phyloP scores from a whole-genome alignment of 2,113 vertebrate genomes.

The Herpetotheres cachinnans region DNA sequence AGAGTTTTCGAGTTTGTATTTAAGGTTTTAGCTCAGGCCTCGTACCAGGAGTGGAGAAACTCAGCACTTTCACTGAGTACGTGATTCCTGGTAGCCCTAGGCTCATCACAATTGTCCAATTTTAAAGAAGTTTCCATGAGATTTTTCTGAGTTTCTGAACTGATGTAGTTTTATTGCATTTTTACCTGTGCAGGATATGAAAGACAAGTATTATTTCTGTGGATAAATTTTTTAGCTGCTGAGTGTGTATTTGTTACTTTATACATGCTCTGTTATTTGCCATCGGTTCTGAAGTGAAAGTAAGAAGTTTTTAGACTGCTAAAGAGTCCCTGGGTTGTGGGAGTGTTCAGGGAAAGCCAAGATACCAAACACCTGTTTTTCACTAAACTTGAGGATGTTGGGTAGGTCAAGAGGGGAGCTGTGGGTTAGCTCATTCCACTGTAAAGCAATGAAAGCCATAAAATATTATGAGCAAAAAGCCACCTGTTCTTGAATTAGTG shows the following conservation, averaged over 20 bases:
- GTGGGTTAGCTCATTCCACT: constrained; percentile 64
- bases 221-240: background rate
- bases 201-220: background rate
- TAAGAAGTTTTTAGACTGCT: background rate
- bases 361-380: constrained; percentile 63
- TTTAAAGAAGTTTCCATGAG: background rate
- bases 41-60: background rate
- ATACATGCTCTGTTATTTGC: background rate
- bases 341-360: background rate
- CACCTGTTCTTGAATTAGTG: constrained; percentile 64
- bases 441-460: constrained; percentile 65
- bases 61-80: background rate
- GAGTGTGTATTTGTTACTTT: background rate
- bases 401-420: constrained; percentile 57
- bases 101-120: background rate
- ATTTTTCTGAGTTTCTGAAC: background rate
- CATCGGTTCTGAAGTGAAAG: background rate
- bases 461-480: constrained; percentile 70
- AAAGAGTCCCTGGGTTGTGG: background rate
- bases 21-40: background rate
- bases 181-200: background rate
- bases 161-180: background rate
- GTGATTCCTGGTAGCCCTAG: background rate
- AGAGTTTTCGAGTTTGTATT: background rate
- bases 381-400: constrained; percentile 62